phyloP scores from a whole-genome alignment of 2,888 invertebrate species.

The Drosophila nr. fundita region DNA sequence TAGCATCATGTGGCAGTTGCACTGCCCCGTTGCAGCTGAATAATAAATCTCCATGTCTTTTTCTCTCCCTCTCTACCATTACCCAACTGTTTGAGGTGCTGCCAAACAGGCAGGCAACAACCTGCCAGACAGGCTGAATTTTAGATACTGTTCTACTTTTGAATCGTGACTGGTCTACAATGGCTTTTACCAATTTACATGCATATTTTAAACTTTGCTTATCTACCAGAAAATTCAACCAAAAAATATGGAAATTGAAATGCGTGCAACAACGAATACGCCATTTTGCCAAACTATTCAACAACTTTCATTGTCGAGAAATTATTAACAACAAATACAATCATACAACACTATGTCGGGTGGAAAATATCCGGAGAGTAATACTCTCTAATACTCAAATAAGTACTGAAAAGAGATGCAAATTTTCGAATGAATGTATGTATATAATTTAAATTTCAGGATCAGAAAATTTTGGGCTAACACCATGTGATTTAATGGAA shows the following conservation, averaged over 20 bases:
- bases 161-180: slow-evolving; percentile 65
- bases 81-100: slow-evolving; percentile 4
- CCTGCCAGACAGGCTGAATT: slow-evolving; percentile 46
- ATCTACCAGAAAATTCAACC: slow-evolving; percentile 48
- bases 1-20: slow-evolving; percentile 44
- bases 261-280: slow-evolving; percentile 42
- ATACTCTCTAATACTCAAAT: neutral
- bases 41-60: slow-evolving; percentile 61
- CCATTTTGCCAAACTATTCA: slow-evolving; percentile 52
- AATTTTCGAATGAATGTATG: neutral
- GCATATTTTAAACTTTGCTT: slow-evolving; percentile 64
- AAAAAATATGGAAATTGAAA: slow-evolving; percentile 59
- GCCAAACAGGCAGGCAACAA: slow-evolving; percentile 33
- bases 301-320: slow-evolving; percentile 55
- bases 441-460: neutral
- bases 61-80: neutral
- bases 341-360: neutral
- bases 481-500: neutral
- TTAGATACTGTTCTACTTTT: slow-evolving; percentile 63
- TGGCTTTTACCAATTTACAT: slow-evolving; percentile 62
- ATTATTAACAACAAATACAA: slow-evolving; percentile 50
- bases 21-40: slow-evolving; percentile 40
- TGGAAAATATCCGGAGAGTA: no score
- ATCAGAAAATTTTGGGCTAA: neutral
- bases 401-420: neutral